Evolutionary conservation across 2,797 vertebrate genomes (phyloP).

Genomic region (Falco cherrug): DNA sequence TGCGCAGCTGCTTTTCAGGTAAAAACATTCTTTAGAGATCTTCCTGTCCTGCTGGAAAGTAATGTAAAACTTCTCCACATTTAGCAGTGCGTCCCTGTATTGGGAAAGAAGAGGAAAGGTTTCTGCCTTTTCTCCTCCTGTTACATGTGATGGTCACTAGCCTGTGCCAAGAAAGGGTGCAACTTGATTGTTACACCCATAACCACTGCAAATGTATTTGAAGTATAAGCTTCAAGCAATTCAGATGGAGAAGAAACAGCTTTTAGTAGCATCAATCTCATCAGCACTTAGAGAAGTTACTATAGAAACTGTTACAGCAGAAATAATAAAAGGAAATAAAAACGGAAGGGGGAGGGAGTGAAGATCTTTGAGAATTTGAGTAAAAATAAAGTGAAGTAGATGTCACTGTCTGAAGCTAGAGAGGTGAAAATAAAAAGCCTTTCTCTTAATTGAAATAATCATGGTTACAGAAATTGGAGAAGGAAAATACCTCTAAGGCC

Average conservation of each 20-base stretch:
- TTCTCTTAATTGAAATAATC: not conserved
- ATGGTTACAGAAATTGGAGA: not conserved
- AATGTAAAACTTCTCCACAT: not conserved
- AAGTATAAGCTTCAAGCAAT: constrained; percentile 6
- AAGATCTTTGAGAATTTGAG: constrained; percentile 23
- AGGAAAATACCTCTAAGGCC: not conserved
- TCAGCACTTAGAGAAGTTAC: constrained; percentile 60
- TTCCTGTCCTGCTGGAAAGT: not conserved
- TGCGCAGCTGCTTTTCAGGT: not conserved
- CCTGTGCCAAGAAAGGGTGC: not conserved
- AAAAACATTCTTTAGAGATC: not conserved
- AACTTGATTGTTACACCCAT: not conserved
- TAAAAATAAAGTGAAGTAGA: constrained; percentile 22
- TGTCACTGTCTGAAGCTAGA: not conserved
- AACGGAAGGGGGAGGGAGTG: constrained; percentile 2
- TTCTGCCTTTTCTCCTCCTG: not conserved
- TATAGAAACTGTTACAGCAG: constrained; percentile 70
- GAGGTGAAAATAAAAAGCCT: not conserved
- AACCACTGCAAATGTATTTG: constrained; percentile 27
- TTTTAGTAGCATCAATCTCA: constrained; percentile 62
- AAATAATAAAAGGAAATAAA: constrained; percentile 69
- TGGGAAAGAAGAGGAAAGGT: not conserved
- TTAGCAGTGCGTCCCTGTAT: not conserved
- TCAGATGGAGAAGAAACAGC: constrained; percentile 29
- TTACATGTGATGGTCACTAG: not conserved